phyloP scores from a whole-genome alignment of 2,113 vertebrate genomes.

The Ictalurus furcatus region DNA sequence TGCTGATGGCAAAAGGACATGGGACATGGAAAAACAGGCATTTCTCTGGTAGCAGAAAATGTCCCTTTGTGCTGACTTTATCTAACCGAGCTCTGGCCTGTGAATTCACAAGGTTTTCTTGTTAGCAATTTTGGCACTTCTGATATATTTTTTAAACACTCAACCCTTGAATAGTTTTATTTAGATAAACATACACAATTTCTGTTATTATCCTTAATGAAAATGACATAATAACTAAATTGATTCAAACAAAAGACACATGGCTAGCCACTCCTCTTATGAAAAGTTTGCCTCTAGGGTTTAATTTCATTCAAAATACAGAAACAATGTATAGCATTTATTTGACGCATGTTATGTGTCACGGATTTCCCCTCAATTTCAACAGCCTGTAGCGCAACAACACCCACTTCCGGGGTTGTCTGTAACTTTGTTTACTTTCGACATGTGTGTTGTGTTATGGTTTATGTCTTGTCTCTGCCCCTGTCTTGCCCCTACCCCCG shows the following conservation, averaged over 20 bases:
- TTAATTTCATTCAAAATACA: neutral
- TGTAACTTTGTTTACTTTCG: too few relatives aligned
- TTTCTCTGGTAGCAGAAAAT: neutral
- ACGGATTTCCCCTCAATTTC: too few relatives aligned
- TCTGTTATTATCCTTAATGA: neutral
- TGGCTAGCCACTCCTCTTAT: neutral
- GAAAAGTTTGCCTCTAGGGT: neutral
- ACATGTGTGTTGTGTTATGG: too few relatives aligned
- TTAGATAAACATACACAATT: neutral
- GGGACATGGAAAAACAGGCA: neutral
- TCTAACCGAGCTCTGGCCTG: neutral
- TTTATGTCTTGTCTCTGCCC: too few relatives aligned
- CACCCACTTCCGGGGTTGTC: too few relatives aligned
- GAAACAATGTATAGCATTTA: neutral
- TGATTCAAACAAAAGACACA: neutral
- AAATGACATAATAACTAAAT: neutral
- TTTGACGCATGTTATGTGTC: neutral
- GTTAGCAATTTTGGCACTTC: neutral
- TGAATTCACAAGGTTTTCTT: neutral
- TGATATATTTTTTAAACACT: neutral
- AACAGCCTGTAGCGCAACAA: too few relatives aligned
- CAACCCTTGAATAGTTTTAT: neutral
- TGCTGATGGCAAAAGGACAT: neutral
- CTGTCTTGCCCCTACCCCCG: too few relatives aligned
- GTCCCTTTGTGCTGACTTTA: neutral